A percentile compares a stretch with the other conserved stretches of the same genome.
These are phyloP conservation scores for Arion vulgaris DNA, from an alignment of 1,140 invertebrate genomes.

Conservation along the genomic window DNA sequence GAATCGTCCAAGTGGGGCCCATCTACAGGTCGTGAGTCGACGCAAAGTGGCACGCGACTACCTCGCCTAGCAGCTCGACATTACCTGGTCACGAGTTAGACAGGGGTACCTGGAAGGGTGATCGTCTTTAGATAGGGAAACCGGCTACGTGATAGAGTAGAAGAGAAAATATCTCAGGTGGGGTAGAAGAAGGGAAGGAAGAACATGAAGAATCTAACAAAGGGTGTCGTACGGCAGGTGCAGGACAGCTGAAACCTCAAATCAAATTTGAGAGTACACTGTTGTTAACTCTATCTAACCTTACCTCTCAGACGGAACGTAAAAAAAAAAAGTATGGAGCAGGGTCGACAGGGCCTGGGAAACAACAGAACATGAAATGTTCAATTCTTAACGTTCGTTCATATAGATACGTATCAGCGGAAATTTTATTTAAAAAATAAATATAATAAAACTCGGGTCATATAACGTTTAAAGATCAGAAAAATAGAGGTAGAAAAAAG, in stretches of 20 bases:
- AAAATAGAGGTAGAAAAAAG: too few species aligned
- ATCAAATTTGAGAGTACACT: background rate
- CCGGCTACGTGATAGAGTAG: background rate
- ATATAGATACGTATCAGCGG: too few species aligned
- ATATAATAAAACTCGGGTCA: too few species aligned
- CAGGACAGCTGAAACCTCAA: background rate
- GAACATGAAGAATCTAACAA: background rate
- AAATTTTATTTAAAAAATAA: too few species aligned
- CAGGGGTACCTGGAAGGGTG: background rate
- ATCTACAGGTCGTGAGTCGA: background rate
- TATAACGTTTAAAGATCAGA: too few species aligned
- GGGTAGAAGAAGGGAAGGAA: background rate
- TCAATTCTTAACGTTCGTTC: background rate
- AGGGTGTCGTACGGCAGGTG: background rate
- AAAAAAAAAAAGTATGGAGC: background rate
- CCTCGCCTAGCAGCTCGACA: background rate
- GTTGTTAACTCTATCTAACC: background rate
- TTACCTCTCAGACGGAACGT: background rate
- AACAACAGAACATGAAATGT: background rate
- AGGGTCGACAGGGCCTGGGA: background rate
- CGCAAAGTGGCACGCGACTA: constrained; percentile 5
- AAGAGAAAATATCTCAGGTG: background rate
- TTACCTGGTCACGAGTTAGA: background rate
- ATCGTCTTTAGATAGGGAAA: background rate
- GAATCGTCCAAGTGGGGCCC: background rate